Percentiles rank a stretch among this genome's conserved stretches.
Evolutionary conservation across 2,113 vertebrate genomes (phyloP).

Genomic region (Drymodes brunneopygia): DNA sequence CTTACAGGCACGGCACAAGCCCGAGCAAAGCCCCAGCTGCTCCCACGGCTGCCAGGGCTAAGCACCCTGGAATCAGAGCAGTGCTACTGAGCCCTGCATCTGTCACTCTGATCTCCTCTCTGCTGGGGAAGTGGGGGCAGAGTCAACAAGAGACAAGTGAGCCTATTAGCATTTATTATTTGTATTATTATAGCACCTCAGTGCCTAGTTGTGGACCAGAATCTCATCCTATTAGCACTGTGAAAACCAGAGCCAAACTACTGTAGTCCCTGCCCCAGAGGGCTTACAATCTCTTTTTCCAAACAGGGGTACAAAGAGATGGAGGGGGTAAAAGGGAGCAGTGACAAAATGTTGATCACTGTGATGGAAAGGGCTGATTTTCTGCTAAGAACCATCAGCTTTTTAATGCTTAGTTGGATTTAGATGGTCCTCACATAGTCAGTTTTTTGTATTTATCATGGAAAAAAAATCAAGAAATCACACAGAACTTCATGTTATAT

Average conservation of each 20-base stretch:
- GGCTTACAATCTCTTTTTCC: constrained; percentile 35
- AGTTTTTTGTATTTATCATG: neutral
- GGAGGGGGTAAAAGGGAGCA: neutral
- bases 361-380: neutral
- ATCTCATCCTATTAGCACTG: constrained; percentile 1
- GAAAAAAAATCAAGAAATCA: neutral
- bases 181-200: constrained; percentile 33
- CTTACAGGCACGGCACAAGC: neutral
- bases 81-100: neutral
- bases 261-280: neutral
- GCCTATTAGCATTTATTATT: constrained; percentile 51
- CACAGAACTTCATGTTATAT: neutral
- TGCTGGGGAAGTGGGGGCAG: neutral
- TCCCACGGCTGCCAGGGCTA: neutral
- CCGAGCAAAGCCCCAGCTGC: neutral
- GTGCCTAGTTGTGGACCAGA: constrained; percentile 19
- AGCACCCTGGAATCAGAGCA: neutral
- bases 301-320: neutral
- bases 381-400: neutral
- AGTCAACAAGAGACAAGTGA: neutral
- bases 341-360: neutral
- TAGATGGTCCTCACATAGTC: neutral
- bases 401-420: neutral
- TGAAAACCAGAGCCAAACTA: neutral
- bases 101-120: neutral